Evolutionary conservation across 2,797 vertebrate species (phyloP), one percentile per base, ranked within the genome.

Genomic region (Pipistrellus kuhlii): DNA sequence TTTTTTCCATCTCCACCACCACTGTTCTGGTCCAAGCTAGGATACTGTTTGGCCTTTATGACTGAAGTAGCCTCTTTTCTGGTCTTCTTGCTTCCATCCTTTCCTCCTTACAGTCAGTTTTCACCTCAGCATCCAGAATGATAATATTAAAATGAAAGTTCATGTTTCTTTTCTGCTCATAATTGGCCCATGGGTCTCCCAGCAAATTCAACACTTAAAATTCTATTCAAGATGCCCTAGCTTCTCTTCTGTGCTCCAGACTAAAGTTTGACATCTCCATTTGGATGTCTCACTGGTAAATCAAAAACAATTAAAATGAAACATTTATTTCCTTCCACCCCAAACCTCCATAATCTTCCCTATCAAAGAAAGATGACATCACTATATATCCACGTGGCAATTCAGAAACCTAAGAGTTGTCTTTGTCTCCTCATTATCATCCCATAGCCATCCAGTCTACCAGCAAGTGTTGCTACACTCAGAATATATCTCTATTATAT

Each of bases 261-360:
- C 11, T 68, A 14, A 73, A 35, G 15, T 84, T 66, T 91, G 38
- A 73, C 25, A 53, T 68, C 17, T 68, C 41, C 20, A 51, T 68
- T 82, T 86, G 44, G 10, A 72, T 90, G 25, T 78, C 46, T 77
- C 32, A 46, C 38, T 78, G 55, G 11, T 83, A 90, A 93, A 71
- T 51, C 14, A 76, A 85, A 90, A 76, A 85, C 8, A 75, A 64
- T 32, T 78, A 82, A 77, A 85, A 38, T 53, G 87, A 76, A 93
- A 93, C 53, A 59, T 72, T 48, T 90, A 23, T 30, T 73, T 90
- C 35, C 46, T 23, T 53, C 35, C 6, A 82, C 41, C 8, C 18
- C n/a, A 87, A 77, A 93, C 4, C 77, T 75, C 9, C 32, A 80
- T 41, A 84, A 57, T 81, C 32, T 85, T 88, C 9, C 46, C 10